Percentiles rank a stretch among this genome's conserved stretches.
These are phyloP conservation scores for Pollenia angustigena DNA, from an alignment of 2,888 invertebrate genomes.

Conservation along the genomic window DNA sequence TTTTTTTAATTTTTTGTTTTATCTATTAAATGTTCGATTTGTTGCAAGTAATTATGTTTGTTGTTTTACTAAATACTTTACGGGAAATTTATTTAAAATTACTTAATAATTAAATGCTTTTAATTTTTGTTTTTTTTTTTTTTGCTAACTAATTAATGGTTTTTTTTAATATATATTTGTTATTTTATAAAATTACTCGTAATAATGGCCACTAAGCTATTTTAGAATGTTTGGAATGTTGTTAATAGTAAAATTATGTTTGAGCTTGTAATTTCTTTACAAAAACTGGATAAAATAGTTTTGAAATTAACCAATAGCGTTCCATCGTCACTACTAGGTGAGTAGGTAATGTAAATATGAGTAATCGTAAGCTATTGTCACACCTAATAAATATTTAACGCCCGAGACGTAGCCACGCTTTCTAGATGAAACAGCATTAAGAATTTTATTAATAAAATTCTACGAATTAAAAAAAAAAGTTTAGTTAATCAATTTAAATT, in stretches of 20 bases:
- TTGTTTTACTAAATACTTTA: constrained; percentile 25
- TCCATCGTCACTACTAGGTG: no score
- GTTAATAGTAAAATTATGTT: constrained; percentile 19
- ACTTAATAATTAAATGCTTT: constrained; percentile 47
- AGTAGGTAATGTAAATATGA: no score
- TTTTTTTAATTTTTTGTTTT: not conserved
- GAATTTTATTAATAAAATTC: no score
- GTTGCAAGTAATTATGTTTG: not conserved
- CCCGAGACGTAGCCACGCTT: no score
- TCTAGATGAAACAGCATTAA: no score
- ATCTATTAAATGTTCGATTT: not conserved
- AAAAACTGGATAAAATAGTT: no score
- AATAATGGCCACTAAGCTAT: constrained; percentile 46
- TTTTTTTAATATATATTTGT: constrained; percentile 19
- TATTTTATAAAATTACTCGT: constrained; percentile 13
- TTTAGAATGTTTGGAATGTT: constrained; percentile 18
- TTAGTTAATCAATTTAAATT: no score
- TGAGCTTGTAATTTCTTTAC: not conserved
- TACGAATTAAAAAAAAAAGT: no score
- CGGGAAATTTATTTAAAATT: constrained; percentile 18
- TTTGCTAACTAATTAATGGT: constrained; percentile 62
- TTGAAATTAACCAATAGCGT: no score
- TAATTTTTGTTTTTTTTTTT: constrained; percentile 16
- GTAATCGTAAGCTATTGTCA: no score
- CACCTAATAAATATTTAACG: no score